Evolutionary conservation across 2,113 vertebrate genomes (phyloP).

Genomic region (Cebus imitator): DNA sequence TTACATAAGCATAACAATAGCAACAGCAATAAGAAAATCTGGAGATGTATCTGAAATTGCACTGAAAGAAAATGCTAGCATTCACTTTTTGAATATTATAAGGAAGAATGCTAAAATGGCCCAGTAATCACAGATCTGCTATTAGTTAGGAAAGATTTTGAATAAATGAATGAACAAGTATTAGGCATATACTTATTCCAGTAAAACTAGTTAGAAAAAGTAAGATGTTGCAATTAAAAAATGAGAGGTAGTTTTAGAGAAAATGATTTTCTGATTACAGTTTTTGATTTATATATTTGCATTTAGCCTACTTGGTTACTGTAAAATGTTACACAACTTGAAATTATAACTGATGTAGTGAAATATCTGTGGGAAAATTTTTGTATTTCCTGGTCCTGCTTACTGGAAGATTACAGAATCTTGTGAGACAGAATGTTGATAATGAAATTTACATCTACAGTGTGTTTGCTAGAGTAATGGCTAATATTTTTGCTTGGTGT

Average conservation of each 20-base stretch:
- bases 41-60: not conserved
- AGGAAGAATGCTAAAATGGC: not conserved
- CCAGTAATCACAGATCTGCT: not conserved
- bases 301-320: conserved; percentile 14
- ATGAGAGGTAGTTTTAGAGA: not conserved
- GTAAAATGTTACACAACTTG: not conserved
- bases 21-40: conserved; percentile 6
- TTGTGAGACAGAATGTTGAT: not conserved
- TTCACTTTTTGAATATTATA: not conserved
- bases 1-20: not conserved
- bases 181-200: not conserved
- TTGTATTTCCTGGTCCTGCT: not conserved
- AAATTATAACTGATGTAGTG: not conserved
- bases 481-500: not conserved
- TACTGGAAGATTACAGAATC: not conserved
- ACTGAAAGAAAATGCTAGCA: not conserved
- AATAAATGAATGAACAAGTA: not conserved
- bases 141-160: not conserved
- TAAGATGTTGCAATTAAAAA: not conserved
- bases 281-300: not conserved
- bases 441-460: not conserved
- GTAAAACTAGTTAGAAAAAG: not conserved
- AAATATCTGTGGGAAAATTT: not conserved
- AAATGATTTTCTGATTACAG: not conserved
- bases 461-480: not conserved